phyloP scores from a whole-genome alignment of 2,113 vertebrate genomes.

The Larimichthys crocea region DNA sequence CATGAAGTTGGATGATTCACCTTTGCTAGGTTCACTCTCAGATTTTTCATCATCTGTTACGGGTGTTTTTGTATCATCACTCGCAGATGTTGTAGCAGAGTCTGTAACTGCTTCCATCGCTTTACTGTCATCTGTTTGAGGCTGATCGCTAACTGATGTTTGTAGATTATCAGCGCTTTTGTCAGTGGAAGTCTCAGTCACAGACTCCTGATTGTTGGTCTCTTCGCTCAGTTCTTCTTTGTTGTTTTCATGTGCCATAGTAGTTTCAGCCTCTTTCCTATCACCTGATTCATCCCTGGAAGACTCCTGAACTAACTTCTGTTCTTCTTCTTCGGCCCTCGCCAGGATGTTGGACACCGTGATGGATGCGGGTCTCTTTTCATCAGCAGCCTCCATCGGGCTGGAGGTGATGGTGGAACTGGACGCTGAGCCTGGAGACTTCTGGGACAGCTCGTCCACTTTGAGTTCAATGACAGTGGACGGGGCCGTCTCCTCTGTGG shows the following conservation, averaged over 20 bases:
- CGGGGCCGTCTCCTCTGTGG: constrained; percentile 74
- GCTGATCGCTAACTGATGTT: neutral
- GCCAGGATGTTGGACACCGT: constrained; percentile 80
- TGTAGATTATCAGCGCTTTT: neutral
- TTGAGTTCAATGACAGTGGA: constrained; percentile 81
- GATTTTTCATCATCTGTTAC: constrained; percentile 36
- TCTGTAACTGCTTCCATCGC: constrained; percentile 4
- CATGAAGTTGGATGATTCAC: constrained; percentile 22
- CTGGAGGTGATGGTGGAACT: constrained; percentile 45
- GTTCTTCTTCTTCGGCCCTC: constrained; percentile 63
- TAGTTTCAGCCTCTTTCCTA: constrained; percentile 55
- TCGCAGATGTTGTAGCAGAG: constrained; percentile 10
- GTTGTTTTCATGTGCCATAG: neutral
- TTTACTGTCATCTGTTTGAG: constrained; percentile 3
- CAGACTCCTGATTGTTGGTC: constrained; percentile 17
- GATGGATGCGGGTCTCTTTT: constrained; percentile 55
- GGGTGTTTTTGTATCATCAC: constrained; percentile 18
- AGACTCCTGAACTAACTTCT: constrained; percentile 20
- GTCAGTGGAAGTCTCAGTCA: constrained; percentile 16
- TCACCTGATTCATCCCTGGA: constrained; percentile 5
- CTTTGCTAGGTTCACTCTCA: constrained; percentile 25
- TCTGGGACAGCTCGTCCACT: constrained; percentile 61
- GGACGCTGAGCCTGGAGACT: constrained; percentile 36
- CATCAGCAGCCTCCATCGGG: constrained; percentile 40
- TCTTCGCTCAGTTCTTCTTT: constrained; percentile 31